Base-by-base conservation (phyloP, 2,113 vertebrate species). In the Petaurus breviceps region DNA sequence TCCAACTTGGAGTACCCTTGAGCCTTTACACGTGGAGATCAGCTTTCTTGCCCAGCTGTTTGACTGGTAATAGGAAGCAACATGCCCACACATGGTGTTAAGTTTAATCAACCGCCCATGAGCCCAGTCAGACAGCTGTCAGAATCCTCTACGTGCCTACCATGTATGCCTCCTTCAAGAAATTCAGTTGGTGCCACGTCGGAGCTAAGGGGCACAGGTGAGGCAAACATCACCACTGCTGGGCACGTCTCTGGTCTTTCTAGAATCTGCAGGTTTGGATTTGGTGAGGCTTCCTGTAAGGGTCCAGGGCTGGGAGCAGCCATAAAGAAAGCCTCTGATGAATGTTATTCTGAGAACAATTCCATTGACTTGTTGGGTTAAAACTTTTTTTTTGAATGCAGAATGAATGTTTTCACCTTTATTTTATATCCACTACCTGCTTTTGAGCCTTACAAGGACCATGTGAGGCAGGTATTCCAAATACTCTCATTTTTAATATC, bases 121-220 rank as follows among this genome's bases (percentile, higher is more conserved):
- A 53, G 89, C 14, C 3, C 3, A 91, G 77, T 7, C 49, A 12
- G 8, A 14, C 6, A 10, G 26, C 0, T 10, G 16, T 12, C 11
- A 2, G 25, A 8, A 3, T 0, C 1, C 26, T 8, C 54, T 55
- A 25, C 31, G 0, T 51, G 53, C 24, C 0, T 0, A 0, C 93
- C 47, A 11, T 1, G 0, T 0, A 46, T 37, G 43, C 47, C 84
- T 95, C 7, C n/a, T 49, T 51, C 3, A 0, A 9, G 50, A 84
- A 93, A 89, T 24, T 89, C 49, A 49, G 46, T 51, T 94, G n/a
- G 92, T 37, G 46, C n/a, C 0, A 0, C 7, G 22, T 52, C 54
- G 90, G 92, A 68, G 50, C 37, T 61, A 90, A 89, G 37, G 25
- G 8, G 28, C 89, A 22, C 19, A 37, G 7, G 77, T 1, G 50